Evolutionary conservation across 2,113 vertebrate genomes (phyloP), one percentile per base, ranked within the genome.

Genomic region (Corythoichthys intestinalis): DNA sequence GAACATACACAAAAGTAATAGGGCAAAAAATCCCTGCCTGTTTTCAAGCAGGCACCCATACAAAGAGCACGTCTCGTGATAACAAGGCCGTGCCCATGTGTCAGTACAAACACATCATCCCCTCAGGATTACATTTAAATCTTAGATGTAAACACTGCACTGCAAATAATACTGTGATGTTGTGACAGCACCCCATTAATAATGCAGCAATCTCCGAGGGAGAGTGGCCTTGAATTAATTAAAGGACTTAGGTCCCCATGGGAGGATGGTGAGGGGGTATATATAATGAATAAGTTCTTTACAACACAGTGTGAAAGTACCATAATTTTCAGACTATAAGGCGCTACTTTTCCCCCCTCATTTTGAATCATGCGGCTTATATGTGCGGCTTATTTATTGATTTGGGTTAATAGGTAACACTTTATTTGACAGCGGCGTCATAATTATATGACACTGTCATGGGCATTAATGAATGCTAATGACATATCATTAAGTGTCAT

Each of bases 41-140:
- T 52, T 85, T 83, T 74, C 69, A 63, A 77, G 75, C 67, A 68
- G 50, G 8, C 76, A 14, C 17, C 78, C 78, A 87, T 83, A 74
- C 84, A 80, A 86, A 84, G 82, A 84, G 59, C 79, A 69, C 74
- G 61, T 72, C 71, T 28, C 58, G 74, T 85, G 83, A 85, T 90
- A 86, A 80, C 71, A 57, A 73, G 1, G 73, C 79, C 65, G 53
- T 39, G 52, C 60, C 78, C 60, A 37, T 64, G 76, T 77, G 80
- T 87, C 81, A 80, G 39, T 80, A 75, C 78, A 85, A 83, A 82
- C 84, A 80, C 68, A 70, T 74, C 75, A 71, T 38, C 84, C 86
- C 79, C 83, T 28, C 10, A 80, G 80, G 88, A 87, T 86, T 83
- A 83, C 60, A 83, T 83, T 84, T 74, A 83, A 81, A 84, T 90